A percentile compares a stretch with the other conserved stretches of the same genome.
Evolutionary conservation across 2,888 invertebrate species (phyloP).

Genomic region (Spodoptera littoralis): DNA sequence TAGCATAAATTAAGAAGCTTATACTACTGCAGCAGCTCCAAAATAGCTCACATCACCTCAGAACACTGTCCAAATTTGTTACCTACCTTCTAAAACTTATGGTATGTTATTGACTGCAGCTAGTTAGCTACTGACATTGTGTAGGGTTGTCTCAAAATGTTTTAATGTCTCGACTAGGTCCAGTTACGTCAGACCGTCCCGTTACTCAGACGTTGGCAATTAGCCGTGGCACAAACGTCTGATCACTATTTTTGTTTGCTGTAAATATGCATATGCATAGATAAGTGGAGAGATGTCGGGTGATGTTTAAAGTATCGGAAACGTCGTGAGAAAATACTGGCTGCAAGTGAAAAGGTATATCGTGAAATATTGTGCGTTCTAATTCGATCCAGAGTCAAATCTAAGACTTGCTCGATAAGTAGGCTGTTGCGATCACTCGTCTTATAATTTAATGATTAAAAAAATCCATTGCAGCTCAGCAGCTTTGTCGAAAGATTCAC

Average conservation of each 20-base stretch:
- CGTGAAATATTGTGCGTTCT: too few relatives aligned
- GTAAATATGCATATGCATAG: conserved; percentile 59
- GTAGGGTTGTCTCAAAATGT: conserved; percentile 24
- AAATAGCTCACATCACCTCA: background rate
- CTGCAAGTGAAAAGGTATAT: background rate
- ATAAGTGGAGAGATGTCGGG: conserved; percentile 37
- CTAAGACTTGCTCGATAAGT: too few relatives aligned
- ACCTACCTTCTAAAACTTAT: too few relatives aligned
- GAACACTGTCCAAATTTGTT: background rate
- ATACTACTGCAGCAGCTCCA: background rate
- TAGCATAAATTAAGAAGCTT: too few relatives aligned
- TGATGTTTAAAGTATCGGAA: conserved; percentile 14
- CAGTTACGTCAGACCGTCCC: conserved; percentile 52
- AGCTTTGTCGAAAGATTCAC: too few relatives aligned
- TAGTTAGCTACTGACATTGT: conserved; percentile 25
- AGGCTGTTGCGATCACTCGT: too few relatives aligned
- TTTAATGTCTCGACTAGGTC: conserved; percentile 20
- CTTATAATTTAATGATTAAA: too few relatives aligned
- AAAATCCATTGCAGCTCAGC: too few relatives aligned
- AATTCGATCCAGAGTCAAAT: too few relatives aligned
- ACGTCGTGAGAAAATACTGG: conserved; percentile 21
- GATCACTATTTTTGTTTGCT: conserved; percentile 70
- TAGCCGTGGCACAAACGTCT: conserved; percentile 68
- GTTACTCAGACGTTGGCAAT: conserved; percentile 70
- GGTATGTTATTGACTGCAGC: too few relatives aligned